phyloP scores from a whole-genome alignment of 2,113 vertebrate genomes.

The Petrocephalus zakoni region DNA sequence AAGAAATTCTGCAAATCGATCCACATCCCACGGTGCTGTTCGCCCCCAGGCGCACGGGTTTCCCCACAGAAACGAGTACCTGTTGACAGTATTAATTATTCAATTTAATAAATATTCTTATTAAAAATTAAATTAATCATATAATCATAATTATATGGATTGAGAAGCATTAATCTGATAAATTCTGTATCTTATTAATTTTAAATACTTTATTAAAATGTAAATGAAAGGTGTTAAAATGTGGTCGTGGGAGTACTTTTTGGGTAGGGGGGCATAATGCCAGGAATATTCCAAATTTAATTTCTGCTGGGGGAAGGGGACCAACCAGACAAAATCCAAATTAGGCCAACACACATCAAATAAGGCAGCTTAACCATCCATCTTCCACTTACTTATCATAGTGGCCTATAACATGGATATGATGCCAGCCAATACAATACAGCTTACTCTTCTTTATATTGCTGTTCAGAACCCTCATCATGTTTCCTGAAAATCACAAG shows the following conservation, averaged over 20 bases:
- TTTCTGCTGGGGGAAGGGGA: not conserved
- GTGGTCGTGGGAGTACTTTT: not conserved
- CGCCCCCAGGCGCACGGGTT: not conserved
- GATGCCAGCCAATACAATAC: not conserved
- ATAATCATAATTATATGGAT: conserved; percentile 5
- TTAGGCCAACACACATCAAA: not conserved
- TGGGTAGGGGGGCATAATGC: not conserved
- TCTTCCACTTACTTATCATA: not conserved
- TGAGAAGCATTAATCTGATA: not conserved
- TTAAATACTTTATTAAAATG: not conserved
- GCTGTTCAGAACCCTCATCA: not conserved
- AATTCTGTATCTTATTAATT: not conserved
- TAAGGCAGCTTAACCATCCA: not conserved
- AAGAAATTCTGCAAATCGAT: not conserved
- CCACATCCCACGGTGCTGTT: not conserved
- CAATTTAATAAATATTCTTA: conserved; percentile 5
- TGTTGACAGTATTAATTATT: conserved; percentile 10
- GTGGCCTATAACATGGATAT: not conserved
- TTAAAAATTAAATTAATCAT: conserved; percentile 8
- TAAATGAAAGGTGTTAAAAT: conserved; percentile 9
- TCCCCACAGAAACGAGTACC: not conserved
- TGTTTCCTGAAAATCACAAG: not conserved
- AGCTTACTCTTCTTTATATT: not conserved
- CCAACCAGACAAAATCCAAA: not conserved
- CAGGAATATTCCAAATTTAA: not conserved